Conservation (phyloP, 2,797 vertebrate species). For the Catostomus latipinnis region DNA sequence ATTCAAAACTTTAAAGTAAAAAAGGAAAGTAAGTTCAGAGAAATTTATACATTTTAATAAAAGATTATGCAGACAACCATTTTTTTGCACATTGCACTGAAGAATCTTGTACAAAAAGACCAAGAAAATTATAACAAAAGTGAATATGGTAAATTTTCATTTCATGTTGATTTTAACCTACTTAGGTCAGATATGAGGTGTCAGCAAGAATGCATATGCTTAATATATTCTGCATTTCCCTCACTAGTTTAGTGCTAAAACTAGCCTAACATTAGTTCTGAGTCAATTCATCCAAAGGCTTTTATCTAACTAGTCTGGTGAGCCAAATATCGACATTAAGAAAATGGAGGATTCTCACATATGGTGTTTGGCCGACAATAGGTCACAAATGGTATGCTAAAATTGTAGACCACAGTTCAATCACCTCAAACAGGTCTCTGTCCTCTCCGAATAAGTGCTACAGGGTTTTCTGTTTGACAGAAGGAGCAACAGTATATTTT, state of each 20-base stretch:
- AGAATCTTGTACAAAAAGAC: too few species aligned
- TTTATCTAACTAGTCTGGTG: background rate
- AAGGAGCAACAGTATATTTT: too few species aligned
- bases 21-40: too few species aligned
- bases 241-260: background rate
- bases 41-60: too few species aligned
- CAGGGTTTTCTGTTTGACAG: too few species aligned
- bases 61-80: too few species aligned
- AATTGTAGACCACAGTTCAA: background rate
- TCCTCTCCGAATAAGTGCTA: too few species aligned
- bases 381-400: background rate
- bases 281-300: background rate
- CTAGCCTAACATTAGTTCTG: background rate
- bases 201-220: background rate
- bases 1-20: background rate
- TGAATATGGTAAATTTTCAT: too few species aligned
- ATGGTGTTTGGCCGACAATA: background rate
- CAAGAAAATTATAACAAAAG: too few species aligned
- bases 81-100: too few species aligned
- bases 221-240: background rate
- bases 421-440: too few species aligned
- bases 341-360: background rate
- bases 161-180: background rate
- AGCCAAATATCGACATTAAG: background rate
- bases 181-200: constrained; percentile 4